Conservation (phyloP, 2,888 invertebrate genomes). For the Macropis europaea region DNA sequence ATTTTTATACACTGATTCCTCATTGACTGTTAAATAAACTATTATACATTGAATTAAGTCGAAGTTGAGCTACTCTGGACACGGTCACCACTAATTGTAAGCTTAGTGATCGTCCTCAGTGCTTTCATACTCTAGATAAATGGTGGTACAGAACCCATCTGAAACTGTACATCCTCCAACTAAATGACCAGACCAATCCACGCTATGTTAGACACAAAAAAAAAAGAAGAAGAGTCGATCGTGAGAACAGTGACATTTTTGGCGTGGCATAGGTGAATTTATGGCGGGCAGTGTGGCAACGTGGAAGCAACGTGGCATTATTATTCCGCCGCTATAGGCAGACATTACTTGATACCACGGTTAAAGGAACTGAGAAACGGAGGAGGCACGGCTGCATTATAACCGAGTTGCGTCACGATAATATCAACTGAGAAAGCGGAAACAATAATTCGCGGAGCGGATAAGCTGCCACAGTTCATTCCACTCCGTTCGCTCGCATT, state of each 20-base stretch:
- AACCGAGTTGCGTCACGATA: conserved; percentile 62
- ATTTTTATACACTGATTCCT: too few species aligned
- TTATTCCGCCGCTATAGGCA: conserved; percentile 26
- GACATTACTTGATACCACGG: conserved; percentile 34
- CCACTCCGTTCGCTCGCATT: conserved; percentile 37
- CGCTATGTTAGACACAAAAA: too few species aligned
- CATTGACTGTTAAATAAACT: too few species aligned
- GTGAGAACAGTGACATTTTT: conserved; percentile 26
- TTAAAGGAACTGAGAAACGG: conserved; percentile 39
- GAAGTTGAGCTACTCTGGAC: too few species aligned
- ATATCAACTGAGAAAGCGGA: conserved; percentile 62
- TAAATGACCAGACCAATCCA: too few species aligned
- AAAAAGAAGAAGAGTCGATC: too few species aligned
- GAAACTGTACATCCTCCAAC: too few species aligned
- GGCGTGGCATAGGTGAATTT: conserved; percentile 17
- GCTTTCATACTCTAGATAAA: too few species aligned
- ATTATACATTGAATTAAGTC: too few species aligned
- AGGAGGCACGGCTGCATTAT: conserved; percentile 49
- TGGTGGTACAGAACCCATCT: too few species aligned
- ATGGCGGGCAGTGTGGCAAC: conserved; percentile 20
- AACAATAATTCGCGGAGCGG: conserved; percentile 60
- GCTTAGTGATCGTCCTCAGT: too few species aligned
- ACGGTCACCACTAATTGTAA: too few species aligned
- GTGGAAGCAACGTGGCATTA: conserved; percentile 20
- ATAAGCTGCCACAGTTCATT: conserved; percentile 56